Conservation (phyloP, 2,113 vertebrate species). For the Tyrannus savana region DNA sequence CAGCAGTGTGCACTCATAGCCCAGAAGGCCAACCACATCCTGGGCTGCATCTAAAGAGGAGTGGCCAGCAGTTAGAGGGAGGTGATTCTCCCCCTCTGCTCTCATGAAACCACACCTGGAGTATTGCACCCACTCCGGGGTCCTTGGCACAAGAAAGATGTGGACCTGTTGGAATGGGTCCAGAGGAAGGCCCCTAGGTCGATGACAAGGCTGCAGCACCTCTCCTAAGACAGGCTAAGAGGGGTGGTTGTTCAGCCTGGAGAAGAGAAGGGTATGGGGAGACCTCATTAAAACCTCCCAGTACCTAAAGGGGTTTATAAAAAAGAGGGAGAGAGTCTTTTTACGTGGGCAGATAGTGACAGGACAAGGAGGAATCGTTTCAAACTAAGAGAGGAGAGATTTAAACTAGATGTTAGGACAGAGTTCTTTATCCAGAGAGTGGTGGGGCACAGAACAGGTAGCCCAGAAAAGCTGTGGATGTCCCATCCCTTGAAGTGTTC, state of each 20-base stretch:
- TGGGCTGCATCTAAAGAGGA: neutral
- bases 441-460: neutral
- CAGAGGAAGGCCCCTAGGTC: neutral
- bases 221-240: neutral
- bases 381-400: neutral
- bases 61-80: neutral
- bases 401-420: neutral
- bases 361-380: neutral
- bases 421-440: neutral
- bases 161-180: neutral
- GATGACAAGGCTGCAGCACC: neutral
- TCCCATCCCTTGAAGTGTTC: neutral
- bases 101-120: neutral
- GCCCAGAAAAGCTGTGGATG: neutral
- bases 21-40: neutral
- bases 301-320: neutral
- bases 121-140: neutral
- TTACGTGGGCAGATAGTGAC: neutral
- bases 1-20: fast-evolving
- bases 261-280: neutral
- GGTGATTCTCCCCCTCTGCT: neutral
- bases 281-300: neutral
- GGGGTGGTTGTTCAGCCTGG: neutral
- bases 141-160: neutral
- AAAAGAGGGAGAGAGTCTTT: neutral